These are phyloP conservation scores for Halocynthia aurantium DNA, from an alignment of 23 tunicate genomes.

Conservation along the genomic window DNA sequence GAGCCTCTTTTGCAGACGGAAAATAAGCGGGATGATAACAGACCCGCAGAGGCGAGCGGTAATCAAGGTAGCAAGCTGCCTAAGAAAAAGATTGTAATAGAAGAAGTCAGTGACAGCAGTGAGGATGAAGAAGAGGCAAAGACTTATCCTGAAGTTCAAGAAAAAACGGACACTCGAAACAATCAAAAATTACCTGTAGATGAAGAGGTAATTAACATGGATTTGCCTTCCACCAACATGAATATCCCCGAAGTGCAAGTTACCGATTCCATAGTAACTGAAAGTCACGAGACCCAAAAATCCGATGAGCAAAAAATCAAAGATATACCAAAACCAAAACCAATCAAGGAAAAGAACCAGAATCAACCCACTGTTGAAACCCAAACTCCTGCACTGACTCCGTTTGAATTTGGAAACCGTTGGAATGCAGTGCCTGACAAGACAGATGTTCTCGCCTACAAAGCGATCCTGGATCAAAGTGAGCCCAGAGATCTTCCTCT, in stretches of 20 bases:
- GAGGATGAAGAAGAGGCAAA: constrained; percentile 48
- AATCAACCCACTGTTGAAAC: neutral
- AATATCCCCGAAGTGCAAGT: neutral
- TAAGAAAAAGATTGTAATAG: constrained; percentile 20
- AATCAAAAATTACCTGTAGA: neutral
- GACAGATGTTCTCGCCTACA: constrained; percentile 43
- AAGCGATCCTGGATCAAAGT: constrained; percentile 38
- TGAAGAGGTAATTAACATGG: neutral
- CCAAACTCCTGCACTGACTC: constrained; percentile 45
- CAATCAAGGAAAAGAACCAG: neutral
- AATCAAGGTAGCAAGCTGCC: neutral
- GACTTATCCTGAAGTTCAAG: no score
- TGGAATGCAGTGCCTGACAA: constrained; percentile 74
- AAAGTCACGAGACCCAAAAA: neutral
- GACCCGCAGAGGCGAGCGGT: neutral
- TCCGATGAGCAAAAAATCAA: neutral
- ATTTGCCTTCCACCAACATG: neutral
- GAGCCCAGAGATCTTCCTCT: constrained; percentile 26
- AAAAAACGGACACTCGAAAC: neutral
- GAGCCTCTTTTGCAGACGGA: neutral
- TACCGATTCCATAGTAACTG: neutral
- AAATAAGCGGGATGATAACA: constrained; percentile 7
- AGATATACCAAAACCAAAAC: neutral
- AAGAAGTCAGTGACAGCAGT: constrained; percentile 36
- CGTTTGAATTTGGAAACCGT: constrained; percentile 69